phyloP scores from a whole-genome alignment of 2,113 vertebrate species.

The Menura novaehollandiae region DNA sequence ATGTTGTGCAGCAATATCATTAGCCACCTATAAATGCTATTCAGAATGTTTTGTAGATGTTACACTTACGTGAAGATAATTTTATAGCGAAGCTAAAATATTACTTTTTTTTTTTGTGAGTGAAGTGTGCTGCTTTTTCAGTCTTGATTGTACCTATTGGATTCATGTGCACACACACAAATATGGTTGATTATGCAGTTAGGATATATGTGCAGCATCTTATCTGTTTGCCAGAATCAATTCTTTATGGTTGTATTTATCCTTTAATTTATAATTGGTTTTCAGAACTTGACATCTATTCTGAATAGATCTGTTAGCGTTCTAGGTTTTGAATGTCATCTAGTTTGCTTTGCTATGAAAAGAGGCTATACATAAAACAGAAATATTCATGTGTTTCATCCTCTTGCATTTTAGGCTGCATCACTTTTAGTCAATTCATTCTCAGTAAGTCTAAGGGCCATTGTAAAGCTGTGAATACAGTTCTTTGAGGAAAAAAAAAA shows the following conservation, averaged over 20 bases:
- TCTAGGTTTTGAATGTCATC: not conserved
- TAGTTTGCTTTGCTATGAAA: not conserved
- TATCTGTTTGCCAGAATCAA: not conserved
- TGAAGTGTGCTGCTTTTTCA: not conserved
- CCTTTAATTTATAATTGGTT: not conserved
- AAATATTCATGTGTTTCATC: not conserved
- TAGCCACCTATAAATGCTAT: not conserved
- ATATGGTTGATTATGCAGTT: not conserved
- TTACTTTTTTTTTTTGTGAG: not conserved
- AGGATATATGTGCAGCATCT: not conserved
- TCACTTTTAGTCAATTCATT: not conserved
- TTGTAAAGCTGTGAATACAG: not conserved
- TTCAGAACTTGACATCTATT: not conserved
- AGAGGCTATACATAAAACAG: not conserved
- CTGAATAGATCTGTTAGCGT: not conserved
- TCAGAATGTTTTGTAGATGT: not conserved
- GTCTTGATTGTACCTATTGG: not conserved
- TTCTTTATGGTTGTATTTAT: not conserved
- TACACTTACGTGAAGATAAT: not conserved
- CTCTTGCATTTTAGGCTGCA: not conserved
- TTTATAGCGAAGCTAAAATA: not conserved
- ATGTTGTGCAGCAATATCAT: not conserved
- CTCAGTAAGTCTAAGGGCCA: not conserved
- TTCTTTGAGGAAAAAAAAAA: not conserved
- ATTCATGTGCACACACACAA: accelerated